Evolutionary conservation across 2,113 vertebrate genomes (phyloP), one percentile per base, ranked within the genome.

Genomic region (Epinephelus moara): DNA sequence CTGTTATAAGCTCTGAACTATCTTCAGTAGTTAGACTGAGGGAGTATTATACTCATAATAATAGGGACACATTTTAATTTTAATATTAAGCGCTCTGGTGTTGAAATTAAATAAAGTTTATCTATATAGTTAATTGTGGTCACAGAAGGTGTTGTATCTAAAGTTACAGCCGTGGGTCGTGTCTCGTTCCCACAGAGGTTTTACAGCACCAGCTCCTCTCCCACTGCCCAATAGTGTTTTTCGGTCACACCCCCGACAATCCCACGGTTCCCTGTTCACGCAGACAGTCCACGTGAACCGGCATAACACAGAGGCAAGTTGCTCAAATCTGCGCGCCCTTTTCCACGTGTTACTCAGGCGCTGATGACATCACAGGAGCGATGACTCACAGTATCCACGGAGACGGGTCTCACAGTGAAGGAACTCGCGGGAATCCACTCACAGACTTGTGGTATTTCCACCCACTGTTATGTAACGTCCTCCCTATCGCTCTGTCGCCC

Each of bases 291-390:
- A 92, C 88, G 88, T 92, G 91, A 91, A 88, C 50, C 50, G 55
- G 66, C 90, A 61, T 0, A 27, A 40, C 50, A 12, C 23, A 2
- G 13, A 4, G 2, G 2, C 49, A 3, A 14, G 3, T 13, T 30
- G 57, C 75, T 94, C 80, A 85, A 93, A 92, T 85, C 45, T 56
- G 6, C 91, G 91, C 93, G 92, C 90, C 70, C 88, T 92, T 93
- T 92, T 56, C 71, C 83, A 8, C 62, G 19, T 2, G 10, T 69
- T 73, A 55, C 75, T 61, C 13, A 62, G 56, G 4, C 1, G 3
- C 33, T 0, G 0, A 19, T 88, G 85, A 88, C 89, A 3, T 86
- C 50, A 82, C 10, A 8, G 9, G 0, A 49, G 21, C 4, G 11
- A 12, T 89, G 82, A 91, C 60, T 92, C 88, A 87, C 4, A 9